phyloP scores from a whole-genome alignment of 2,113 vertebrate genomes.

The Marmota monax region DNA sequence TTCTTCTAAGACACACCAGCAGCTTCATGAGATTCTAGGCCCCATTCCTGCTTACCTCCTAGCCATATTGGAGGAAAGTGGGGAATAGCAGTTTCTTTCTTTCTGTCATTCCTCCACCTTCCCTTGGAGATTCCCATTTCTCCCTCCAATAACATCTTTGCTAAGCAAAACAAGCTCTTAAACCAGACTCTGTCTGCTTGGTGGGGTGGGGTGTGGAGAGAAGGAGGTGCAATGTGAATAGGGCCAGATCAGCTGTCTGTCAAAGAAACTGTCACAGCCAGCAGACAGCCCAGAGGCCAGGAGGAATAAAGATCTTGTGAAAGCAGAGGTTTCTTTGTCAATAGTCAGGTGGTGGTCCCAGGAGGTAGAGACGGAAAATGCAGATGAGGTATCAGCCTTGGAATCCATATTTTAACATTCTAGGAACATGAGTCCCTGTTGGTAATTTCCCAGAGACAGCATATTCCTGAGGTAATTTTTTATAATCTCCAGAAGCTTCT shows the following conservation, averaged over 20 bases:
- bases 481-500: not conserved
- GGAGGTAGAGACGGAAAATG: not conserved
- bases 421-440: not conserved
- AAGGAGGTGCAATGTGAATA: not conserved
- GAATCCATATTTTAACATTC: not conserved
- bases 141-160: not conserved
- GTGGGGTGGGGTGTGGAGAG: not conserved
- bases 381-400: not conserved
- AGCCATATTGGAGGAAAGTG: not conserved
- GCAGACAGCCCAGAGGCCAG: not conserved
- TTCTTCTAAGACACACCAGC: not conserved
- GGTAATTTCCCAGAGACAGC: not conserved
- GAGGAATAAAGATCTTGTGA: not conserved
- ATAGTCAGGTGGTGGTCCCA: not conserved
- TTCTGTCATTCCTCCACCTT: not conserved
- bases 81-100: not conserved
- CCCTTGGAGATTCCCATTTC: not conserved
- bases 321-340: not conserved
- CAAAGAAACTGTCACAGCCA: not conserved
- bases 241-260: not conserved
- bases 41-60: not conserved
- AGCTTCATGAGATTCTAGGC: not conserved
- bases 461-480: not conserved
- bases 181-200: not conserved
- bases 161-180: not conserved